phyloP scores from a whole-genome alignment of 2,797 vertebrate species.

The Glossophaga mutica region DNA sequence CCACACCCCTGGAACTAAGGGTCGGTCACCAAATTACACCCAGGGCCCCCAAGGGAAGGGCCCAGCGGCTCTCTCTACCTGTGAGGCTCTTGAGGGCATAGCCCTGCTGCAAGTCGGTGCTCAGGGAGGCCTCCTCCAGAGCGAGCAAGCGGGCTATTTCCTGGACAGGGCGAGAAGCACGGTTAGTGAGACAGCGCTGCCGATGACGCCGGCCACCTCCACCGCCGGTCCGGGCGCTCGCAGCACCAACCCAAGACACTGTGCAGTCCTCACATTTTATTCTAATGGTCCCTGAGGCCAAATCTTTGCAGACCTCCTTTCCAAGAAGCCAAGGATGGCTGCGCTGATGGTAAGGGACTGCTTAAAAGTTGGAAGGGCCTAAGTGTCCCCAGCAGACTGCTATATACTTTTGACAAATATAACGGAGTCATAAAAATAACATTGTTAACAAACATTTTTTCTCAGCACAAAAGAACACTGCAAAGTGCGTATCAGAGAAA shows the following conservation, averaged over 20 bases:
- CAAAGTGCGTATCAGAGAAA: neutral
- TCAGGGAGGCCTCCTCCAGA: conserved; percentile 96
- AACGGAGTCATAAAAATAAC: neutral
- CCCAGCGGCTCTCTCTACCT: conserved; percentile 81
- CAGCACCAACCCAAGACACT: neutral
- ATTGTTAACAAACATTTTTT: neutral
- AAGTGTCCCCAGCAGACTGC: neutral
- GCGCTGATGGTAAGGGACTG: neutral
- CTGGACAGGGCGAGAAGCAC: conserved; percentile 77
- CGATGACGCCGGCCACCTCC: neutral
- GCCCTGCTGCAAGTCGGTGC: conserved; percentile 97
- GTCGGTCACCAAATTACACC: neutral
- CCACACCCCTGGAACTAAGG: neutral
- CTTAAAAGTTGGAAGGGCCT: neutral
- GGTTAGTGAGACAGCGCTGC: neutral
- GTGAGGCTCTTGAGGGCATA: conserved; percentile 99
- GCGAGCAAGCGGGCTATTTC: conserved; percentile 97
- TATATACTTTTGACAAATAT: rapidly evolving
- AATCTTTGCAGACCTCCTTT: neutral
- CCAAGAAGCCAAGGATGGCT: neutral
- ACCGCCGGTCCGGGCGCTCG: neutral
- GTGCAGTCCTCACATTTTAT: neutral
- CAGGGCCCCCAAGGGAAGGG: neutral
- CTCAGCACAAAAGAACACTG: neutral
- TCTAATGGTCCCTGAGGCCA: neutral